Conservation (phyloP, 2,888 invertebrate species). For the Cheilosia soror region DNA sequence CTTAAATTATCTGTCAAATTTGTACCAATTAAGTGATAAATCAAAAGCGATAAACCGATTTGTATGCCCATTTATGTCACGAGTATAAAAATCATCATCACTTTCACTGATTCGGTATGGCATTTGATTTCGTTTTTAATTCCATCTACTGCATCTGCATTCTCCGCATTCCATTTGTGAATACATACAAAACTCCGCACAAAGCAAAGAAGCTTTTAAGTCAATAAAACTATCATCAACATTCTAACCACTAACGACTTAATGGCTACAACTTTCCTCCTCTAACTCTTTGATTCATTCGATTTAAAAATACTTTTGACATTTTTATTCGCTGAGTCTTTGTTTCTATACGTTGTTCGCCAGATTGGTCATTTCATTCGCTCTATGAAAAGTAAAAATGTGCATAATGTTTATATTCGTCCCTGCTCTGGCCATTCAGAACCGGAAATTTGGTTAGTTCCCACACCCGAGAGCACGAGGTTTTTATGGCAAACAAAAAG, state of each 20-base stretch:
- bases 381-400: constrained; percentile 19
- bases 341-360: constrained; percentile 16
- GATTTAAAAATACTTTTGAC: constrained; percentile 65
- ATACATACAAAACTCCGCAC: background rate
- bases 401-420: constrained; percentile 40
- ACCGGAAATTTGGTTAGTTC: constrained; percentile 70
- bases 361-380: background rate
- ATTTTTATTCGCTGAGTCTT: constrained; percentile 52
- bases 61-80: too few relatives aligned
- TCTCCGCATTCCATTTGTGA: background rate
- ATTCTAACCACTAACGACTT: background rate
- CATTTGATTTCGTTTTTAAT: background rate
- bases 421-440: constrained; percentile 46
- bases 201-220: background rate
- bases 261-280: constrained; percentile 20
- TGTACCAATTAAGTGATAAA: too few relatives aligned
- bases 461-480: constrained; percentile 63
- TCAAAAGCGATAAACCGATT: too few relatives aligned
- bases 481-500: constrained; percentile 24
- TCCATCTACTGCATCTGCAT: constrained; percentile 10
- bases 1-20: too few relatives aligned
- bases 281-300: constrained; percentile 52
- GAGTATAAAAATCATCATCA: too few relatives aligned
- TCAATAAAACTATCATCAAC: constrained; percentile 28
- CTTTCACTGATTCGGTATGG: too few relatives aligned